These are phyloP conservation scores for Monoplex corrugatus DNA, from an alignment of 2,888 invertebrate species.

Conservation along the genomic window DNA sequence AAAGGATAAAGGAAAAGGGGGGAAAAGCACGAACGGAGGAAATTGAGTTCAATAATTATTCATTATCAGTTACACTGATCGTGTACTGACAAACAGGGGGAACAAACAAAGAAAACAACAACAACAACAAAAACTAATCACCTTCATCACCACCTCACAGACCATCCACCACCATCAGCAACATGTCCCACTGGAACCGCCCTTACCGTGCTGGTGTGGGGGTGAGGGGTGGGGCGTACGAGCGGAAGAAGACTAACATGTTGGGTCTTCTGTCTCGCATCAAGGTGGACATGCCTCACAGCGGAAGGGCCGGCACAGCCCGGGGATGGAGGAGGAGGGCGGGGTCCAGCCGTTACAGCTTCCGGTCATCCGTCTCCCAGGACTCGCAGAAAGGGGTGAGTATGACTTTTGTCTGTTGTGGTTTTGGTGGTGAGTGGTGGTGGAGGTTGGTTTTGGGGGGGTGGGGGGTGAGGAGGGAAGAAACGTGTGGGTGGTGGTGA, in stretches of 20 bases:
- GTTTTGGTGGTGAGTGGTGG: background rate
- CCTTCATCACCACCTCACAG: background rate
- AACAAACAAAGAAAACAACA: background rate
- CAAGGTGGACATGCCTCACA: slow-evolving; percentile 73
- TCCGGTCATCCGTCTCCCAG: slow-evolving; percentile 64
- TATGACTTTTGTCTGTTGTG: background rate
- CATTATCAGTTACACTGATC: no score
- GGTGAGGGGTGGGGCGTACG: background rate
- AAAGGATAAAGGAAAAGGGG: no score
- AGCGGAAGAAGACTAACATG: slow-evolving; percentile 53
- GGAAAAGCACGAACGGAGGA: no score
- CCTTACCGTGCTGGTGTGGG: background rate
- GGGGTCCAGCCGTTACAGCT: slow-evolving; percentile 71
- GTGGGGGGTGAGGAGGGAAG: background rate
- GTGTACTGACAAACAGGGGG: no score
- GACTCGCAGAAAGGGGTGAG: slow-evolving; percentile 58
- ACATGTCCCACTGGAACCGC: background rate
- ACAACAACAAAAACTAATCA: background rate
- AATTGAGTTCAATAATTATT: no score
- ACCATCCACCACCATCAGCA: no score
- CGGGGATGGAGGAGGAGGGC: slow-evolving; percentile 63
- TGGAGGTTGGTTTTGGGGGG: background rate
- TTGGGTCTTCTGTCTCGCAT: slow-evolving; percentile 67
- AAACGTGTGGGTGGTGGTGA: background rate
- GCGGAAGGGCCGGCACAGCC: slow-evolving; percentile 57